These are phyloP conservation scores for Microtus obscurus DNA, from an alignment of 2,797 vertebrate genomes.

Conservation along the genomic window DNA sequence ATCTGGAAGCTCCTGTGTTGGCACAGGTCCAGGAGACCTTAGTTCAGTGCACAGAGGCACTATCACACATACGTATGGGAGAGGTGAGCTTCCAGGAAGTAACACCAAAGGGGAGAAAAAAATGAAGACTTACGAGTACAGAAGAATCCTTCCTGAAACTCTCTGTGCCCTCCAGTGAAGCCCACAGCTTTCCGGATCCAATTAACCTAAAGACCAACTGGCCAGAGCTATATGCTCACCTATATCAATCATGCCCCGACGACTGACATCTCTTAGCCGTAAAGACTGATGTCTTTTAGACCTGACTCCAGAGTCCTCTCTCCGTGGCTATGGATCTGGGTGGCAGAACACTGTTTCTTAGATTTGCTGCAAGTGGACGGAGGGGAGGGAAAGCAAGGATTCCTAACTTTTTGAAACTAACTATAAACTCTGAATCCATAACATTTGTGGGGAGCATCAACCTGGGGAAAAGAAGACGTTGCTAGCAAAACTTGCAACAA, in stretches of 20 bases:
- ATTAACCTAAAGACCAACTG: constrained; percentile 73
- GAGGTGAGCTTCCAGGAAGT: neutral
- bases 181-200: neutral
- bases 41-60: neutral
- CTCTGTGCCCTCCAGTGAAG: neutral
- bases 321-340: neutral
- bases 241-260: constrained; percentile 52
- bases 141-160: neutral
- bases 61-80: neutral
- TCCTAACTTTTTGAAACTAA: constrained; percentile 57
- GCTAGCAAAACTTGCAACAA: neutral
- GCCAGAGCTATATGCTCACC: constrained; percentile 24
- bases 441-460: constrained; percentile 1
- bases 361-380: neutral
- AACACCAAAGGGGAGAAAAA: neutral
- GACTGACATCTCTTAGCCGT: neutral
- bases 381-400: constrained; percentile 34
- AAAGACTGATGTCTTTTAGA: neutral
- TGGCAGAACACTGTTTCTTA: constrained; percentile 36
- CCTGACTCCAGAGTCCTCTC: neutral
- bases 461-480: neutral
- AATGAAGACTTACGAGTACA: neutral
- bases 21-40: neutral
- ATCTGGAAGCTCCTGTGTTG: neutral
- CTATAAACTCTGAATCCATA: constrained; percentile 9